A percentile compares a stretch with the other conserved stretches of the same genome.
These are phyloP conservation scores for Marronus borbonicus DNA, from an alignment of 2,888 invertebrate species.

Conservation along the genomic window DNA sequence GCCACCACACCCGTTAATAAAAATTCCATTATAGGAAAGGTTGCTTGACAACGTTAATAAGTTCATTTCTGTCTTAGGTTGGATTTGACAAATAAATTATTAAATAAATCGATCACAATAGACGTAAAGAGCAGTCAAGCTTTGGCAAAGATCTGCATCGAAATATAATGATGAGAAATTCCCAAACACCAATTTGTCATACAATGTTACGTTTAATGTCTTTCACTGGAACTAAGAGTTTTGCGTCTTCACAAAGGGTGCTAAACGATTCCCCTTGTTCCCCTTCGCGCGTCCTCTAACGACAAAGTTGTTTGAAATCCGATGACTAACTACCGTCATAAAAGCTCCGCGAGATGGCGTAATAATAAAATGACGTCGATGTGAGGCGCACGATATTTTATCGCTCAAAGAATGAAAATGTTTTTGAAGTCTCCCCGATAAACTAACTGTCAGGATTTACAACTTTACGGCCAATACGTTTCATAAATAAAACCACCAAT, in stretches of 20 bases:
- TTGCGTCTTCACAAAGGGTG: neutral
- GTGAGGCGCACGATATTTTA: conserved; percentile 28
- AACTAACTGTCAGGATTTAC: conserved; percentile 44
- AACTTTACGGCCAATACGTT: conserved; percentile 46
- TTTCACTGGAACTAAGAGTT: neutral
- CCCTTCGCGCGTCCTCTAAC: neutral
- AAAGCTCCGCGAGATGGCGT: conserved; percentile 19
- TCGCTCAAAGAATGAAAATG: conserved; percentile 46
- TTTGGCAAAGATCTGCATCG: too few relatives aligned
- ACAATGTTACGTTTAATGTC: too few relatives aligned
- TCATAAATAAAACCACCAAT: conserved; percentile 44
- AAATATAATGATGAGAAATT: too few relatives aligned
- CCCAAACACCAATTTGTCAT: too few relatives aligned
- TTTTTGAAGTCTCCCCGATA: conserved; percentile 45
- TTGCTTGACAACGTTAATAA: too few relatives aligned
- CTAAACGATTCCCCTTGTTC: neutral
- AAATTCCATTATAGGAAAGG: too few relatives aligned
- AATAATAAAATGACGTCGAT: conserved; percentile 43
- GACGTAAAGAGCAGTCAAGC: too few relatives aligned
- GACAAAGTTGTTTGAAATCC: conserved; percentile 39
- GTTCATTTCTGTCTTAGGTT: too few relatives aligned
- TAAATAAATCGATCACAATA: too few relatives aligned
- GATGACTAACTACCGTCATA: conserved; percentile 43
- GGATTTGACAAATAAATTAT: too few relatives aligned
- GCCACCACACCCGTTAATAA: too few relatives aligned